Evolutionary conservation across 2,888 invertebrate genomes (phyloP), one percentile per base, ranked within the genome.

Genomic region (Limnephilus auricula): DNA sequence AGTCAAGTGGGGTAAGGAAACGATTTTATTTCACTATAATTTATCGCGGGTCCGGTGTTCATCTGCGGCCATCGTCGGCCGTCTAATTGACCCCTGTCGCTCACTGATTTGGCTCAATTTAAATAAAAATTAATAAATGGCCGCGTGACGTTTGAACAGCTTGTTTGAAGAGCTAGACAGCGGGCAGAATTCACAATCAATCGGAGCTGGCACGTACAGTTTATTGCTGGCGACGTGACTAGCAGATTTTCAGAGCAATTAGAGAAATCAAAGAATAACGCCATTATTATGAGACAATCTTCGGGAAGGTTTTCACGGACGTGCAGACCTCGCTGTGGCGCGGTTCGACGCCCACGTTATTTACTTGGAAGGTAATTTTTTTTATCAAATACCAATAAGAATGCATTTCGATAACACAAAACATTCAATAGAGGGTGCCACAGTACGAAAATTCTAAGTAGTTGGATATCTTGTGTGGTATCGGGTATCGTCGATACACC

Each of bases 41-140:
- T 65, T 65, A 65, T 65, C 65, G 65, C 65, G 65, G 65, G 65
- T 65, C 6, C 65, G 25, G 65, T 65, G 65, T 65, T 25, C 65
- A 65, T 65, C 65, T 65, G 65, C 25, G 65, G 9, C 25, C 65
- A 65, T 65, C 65, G 65, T 18, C 65, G 65, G 65, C 5, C 65
- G 65, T 65, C 65, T 65, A 65, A 65, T 65, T 65, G 65, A 65
- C 65, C 65, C 65, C n/a, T 65, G 65, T 65, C 65, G 65, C 65
- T 65, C 65, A 65, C 65, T 65, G 65, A 65, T 65, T 65, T 65
- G 65, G 65, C 25, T 65, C 65, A 65, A 65, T 65, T 65, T 65
- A 65, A 65, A 65, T 65, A 65, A 65, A 65, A 65, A 25, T 65
- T 65, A 65, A 65, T 65, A 65, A 65, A 25, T 65, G 25, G 65